Conservation (phyloP, 2,113 vertebrate genomes). For the Ictalurus furcatus region DNA sequence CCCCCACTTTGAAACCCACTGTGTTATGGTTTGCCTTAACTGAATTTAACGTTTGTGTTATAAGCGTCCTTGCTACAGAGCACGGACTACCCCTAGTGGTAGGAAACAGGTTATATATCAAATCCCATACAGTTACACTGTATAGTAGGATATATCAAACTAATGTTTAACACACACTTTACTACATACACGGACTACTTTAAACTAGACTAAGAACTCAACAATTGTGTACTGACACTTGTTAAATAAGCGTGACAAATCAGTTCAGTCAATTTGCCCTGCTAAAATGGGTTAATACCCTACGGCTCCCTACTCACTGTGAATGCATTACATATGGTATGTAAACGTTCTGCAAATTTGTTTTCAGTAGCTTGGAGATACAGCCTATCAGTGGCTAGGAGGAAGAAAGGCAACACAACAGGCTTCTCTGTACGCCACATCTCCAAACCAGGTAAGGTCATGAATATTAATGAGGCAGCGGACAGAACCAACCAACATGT, state of each 20-base stretch:
- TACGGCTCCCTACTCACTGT: neutral
- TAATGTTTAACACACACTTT: neutral
- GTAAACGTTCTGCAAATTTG: too few species aligned
- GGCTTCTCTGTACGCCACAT: too few species aligned
- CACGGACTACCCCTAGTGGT: conserved; percentile 17
- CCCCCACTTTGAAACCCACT: too few species aligned
- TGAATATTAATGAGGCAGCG: neutral
- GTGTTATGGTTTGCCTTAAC: neutral
- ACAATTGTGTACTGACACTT: neutral
- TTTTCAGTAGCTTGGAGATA: too few species aligned
- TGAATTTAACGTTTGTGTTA: neutral
- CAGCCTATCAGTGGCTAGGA: too few species aligned
- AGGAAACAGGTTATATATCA: neutral
- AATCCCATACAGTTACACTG: neutral
- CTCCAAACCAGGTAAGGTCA: neutral
- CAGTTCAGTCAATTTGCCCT: neutral
- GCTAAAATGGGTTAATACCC: neutral
- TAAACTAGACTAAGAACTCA: neutral
- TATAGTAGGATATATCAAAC: neutral
- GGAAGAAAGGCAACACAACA: neutral
- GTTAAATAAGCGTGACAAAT: neutral
- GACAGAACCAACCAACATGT: too few species aligned
- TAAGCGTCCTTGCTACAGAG: neutral
- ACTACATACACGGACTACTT: too few species aligned
- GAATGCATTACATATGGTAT: too few species aligned